Evolutionary conservation across 2,113 vertebrate genomes (phyloP).

Genomic region (Nothocercus julius): DNA sequence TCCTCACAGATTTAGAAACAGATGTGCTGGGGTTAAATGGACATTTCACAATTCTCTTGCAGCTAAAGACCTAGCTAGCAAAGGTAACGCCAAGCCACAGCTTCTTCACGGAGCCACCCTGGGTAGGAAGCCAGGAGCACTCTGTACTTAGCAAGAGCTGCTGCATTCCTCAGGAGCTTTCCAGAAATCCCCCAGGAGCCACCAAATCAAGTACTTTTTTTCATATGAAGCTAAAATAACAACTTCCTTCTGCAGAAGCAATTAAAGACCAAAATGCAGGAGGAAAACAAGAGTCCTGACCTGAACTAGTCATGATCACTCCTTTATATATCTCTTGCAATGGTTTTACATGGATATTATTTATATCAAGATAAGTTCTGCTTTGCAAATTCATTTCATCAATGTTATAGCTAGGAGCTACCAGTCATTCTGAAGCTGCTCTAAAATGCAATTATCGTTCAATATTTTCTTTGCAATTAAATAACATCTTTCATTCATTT

Average conservation of each 20-base stretch:
- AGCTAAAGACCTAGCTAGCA: constrained; percentile 19
- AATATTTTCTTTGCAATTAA: not conserved
- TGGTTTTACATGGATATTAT: not conserved
- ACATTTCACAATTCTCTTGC: not conserved
- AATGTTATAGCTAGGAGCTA: not conserved
- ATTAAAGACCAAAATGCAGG: constrained; percentile 4
- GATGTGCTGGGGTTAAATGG: constrained; percentile 48
- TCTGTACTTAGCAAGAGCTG: constrained; percentile 33
- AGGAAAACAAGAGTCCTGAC: not conserved
- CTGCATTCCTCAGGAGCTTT: constrained; percentile 65
- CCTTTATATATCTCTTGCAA: not conserved
- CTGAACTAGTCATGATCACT: not conserved
- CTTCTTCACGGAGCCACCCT: constrained; percentile 39
- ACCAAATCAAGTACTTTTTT: constrained; percentile 34
- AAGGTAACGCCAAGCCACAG: constrained; percentile 65
- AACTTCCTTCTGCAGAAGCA: constrained; percentile 63
- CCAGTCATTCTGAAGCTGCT: not conserved
- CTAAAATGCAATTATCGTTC: not conserved
- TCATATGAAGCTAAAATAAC: constrained; percentile 45
- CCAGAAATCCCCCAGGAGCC: constrained; percentile 60
- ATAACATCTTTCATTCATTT: not conserved
- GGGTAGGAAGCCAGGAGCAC: constrained; percentile 53
- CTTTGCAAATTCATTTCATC: not conserved
- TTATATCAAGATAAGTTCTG: not conserved
- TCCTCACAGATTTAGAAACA: constrained; percentile 47